Conservation (phyloP, 1,140 invertebrate species). For the Catajapyx aquilonaris region DNA sequence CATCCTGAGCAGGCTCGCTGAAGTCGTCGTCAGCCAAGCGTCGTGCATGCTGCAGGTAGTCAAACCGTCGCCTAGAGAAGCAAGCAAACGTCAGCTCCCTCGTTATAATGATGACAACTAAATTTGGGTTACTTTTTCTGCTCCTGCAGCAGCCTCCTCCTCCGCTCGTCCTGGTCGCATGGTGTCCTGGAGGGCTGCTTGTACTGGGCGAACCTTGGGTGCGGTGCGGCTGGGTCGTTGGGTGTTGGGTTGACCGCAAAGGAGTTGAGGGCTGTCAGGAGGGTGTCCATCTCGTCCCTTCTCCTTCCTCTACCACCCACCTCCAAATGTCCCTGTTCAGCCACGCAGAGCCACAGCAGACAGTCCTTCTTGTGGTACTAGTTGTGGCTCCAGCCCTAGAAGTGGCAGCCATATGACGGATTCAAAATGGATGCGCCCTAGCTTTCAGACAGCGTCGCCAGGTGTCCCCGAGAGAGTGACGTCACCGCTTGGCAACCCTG, state of each 20-base stretch:
- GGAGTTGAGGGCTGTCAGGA: too few relatives aligned
- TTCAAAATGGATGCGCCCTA: too few relatives aligned
- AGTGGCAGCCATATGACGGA: too few relatives aligned
- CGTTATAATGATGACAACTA: constrained; percentile 2
- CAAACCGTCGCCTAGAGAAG: constrained; percentile 15
- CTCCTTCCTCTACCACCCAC: too few relatives aligned
- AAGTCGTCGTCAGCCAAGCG: constrained; percentile 16
- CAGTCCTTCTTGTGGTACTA: too few relatives aligned
- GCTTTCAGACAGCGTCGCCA: too few relatives aligned
- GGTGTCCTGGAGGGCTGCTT: constrained; percentile 14
- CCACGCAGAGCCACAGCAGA: too few relatives aligned
- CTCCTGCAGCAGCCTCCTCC: constrained; percentile 15
- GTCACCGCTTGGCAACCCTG: too few relatives aligned
- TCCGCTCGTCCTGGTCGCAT: constrained; percentile 16
- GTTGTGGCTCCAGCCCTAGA: too few relatives aligned
- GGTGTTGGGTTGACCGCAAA: constrained; percentile 1
- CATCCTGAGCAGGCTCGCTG: constrained; percentile 10
- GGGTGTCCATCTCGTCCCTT: too few relatives aligned
- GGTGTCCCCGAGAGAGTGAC: too few relatives aligned
- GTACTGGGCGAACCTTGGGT: constrained; percentile 19
- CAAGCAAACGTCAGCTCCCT: neutral
- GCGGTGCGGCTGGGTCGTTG: constrained; percentile 6
- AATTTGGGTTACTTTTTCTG: constrained; percentile 17
- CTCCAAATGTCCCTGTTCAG: too few relatives aligned
- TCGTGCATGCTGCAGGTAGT: constrained; percentile 18